Evolutionary conservation across 2,113 vertebrate genomes (phyloP).

Genomic region (Megaceryle torquata): DNA sequence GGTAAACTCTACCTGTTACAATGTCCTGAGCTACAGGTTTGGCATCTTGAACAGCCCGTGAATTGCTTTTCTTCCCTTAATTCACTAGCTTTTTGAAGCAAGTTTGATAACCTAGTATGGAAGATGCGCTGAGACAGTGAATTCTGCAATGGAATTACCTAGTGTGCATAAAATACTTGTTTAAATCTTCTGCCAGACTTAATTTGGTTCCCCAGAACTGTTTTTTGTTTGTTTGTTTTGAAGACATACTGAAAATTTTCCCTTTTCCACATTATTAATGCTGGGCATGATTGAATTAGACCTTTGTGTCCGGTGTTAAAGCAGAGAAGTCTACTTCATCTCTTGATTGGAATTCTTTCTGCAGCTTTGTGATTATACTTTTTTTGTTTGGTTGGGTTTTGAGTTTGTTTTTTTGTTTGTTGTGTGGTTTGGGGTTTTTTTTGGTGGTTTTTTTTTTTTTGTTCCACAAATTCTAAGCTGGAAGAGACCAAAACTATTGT

Average conservation of each 20-base stretch:
- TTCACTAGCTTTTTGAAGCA: not conserved
- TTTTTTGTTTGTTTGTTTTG: not conserved
- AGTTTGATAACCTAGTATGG: rapidly evolving
- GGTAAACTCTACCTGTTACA: not conserved
- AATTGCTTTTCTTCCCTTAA: not conserved
- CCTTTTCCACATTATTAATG: not conserved
- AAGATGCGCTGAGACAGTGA: not conserved
- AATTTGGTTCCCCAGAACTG: not conserved
- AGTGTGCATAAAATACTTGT: rapidly evolving
- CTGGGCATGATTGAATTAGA: not conserved
- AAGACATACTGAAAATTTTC: not conserved
- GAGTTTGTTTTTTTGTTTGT: too few species aligned
- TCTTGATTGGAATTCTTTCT: not conserved
- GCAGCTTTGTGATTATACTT: not conserved
- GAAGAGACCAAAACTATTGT: not conserved
- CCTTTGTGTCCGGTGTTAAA: not conserved
- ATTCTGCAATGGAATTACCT: not conserved
- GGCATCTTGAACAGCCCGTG: not conserved
- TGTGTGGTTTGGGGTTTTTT: too few species aligned
- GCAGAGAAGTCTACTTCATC: not conserved
- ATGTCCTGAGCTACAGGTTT: not conserved
- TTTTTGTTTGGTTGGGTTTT: not conserved
- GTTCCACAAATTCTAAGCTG: not conserved
- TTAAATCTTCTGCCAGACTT: not conserved
- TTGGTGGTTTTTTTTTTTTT: too few species aligned